A percentile compares a stretch with the other conserved stretches of the same genome.
These are phyloP conservation scores for Neopipo cinnamomea DNA, from an alignment of 2,113 vertebrate genomes.

Conservation along the genomic window DNA sequence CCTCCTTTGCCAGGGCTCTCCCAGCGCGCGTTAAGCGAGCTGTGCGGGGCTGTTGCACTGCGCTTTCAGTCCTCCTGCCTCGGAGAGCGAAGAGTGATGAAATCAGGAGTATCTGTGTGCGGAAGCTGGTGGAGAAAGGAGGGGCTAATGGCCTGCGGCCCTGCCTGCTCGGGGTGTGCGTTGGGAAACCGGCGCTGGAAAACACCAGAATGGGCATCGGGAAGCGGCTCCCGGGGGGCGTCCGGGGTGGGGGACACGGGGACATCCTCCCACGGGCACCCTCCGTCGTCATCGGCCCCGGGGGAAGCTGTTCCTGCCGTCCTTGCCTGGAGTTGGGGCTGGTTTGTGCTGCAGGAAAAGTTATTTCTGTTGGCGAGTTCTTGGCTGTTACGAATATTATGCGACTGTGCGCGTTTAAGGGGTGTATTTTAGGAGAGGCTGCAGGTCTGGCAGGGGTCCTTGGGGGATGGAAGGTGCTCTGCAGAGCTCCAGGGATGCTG, in stretches of 20 bases:
- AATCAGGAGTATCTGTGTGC: conserved; percentile 28
- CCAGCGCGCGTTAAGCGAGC: not conserved
- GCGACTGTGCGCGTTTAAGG: not conserved
- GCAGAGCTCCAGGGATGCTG: not conserved
- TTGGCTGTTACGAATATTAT: not conserved
- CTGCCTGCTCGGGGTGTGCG: not conserved
- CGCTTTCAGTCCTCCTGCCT: not conserved
- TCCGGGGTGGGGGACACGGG: rapidly evolving
- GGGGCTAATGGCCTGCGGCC: not conserved
- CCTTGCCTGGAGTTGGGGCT: not conserved
- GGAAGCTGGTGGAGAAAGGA: conserved; percentile 54
- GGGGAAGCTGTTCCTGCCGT: not conserved
- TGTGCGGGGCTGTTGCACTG: not conserved
- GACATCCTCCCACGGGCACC: not conserved
- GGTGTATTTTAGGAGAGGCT: not conserved
- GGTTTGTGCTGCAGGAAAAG: not conserved
- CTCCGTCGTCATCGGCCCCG: rapidly evolving
- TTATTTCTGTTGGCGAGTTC: not conserved
- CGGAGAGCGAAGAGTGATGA: not conserved
- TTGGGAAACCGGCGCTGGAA: not conserved
- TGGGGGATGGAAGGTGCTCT: not conserved
- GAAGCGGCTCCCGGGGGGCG: rapidly evolving
- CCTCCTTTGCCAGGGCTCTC: not conserved
- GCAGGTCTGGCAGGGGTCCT: not conserved
- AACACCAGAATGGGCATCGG: not conserved